A percentile compares a stretch with the other conserved stretches of the same genome.
phyloP scores from a whole-genome alignment of 2,888 invertebrate genomes.

The Hyles lineata region DNA sequence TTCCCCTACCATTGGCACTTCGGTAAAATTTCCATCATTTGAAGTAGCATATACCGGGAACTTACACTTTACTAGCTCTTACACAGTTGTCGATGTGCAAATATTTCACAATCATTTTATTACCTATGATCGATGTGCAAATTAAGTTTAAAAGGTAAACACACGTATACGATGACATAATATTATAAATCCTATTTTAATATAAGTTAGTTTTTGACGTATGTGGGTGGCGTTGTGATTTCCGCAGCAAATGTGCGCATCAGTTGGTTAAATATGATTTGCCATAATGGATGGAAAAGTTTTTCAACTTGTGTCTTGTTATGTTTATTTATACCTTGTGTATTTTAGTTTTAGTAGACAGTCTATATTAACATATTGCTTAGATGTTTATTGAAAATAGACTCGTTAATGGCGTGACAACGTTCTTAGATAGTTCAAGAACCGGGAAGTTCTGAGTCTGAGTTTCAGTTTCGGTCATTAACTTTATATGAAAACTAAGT shows the following conservation, averaged over 20 bases:
- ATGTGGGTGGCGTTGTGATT: conserved; percentile 2
- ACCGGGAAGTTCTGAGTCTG: no score
- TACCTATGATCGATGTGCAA: not conserved
- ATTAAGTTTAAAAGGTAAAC: not conserved
- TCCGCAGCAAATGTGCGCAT: not conserved
- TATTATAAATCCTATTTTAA: not conserved
- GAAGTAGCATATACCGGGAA: no score
- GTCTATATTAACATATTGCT: not conserved
- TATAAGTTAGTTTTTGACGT: not conserved
- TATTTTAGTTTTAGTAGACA: conserved; percentile 1
- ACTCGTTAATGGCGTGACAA: no score
- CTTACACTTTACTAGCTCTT: no score
- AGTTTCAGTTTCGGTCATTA: not conserved
- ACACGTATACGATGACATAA: not conserved
- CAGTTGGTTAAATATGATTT: conserved; percentile 11
- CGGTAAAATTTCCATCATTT: no score
- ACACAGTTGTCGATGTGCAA: no score
- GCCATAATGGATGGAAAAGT: conserved; percentile 9
- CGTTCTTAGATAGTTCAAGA: no score
- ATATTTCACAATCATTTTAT: not conserved
- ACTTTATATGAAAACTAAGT: no score
- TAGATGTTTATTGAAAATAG: no score
- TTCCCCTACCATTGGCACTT: no score
- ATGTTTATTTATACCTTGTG: not conserved
- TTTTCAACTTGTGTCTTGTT: not conserved